Percentiles rank a stretch among this genome's conserved stretches.
These are phyloP conservation scores for Alca torda DNA, from an alignment of 2,797 vertebrate species.

Conservation along the genomic window DNA sequence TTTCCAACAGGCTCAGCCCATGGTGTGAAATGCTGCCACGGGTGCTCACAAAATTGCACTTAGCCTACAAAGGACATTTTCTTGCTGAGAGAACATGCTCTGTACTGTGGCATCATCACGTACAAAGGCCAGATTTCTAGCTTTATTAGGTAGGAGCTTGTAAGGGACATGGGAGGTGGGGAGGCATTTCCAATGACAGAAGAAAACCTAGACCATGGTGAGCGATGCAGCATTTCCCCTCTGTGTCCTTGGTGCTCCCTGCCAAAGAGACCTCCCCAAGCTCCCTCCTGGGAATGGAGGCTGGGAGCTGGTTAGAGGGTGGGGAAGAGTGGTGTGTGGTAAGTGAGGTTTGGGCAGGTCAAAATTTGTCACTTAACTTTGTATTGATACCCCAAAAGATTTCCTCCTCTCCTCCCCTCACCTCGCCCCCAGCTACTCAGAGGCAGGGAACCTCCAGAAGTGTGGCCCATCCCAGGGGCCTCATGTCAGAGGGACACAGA, in stretches of 20 bases:
- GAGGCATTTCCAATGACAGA: background rate
- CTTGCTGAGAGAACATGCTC: background rate
- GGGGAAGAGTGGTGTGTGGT: background rate
- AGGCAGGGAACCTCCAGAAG: background rate
- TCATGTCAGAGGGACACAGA: background rate
- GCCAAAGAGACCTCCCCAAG: background rate
- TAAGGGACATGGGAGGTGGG: background rate
- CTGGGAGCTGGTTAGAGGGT: background rate
- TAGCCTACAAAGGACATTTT: background rate
- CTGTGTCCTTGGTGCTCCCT: background rate
- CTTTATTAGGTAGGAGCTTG: background rate
- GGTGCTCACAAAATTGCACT: background rate
- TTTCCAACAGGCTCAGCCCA: background rate
- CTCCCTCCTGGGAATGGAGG: accelerated
- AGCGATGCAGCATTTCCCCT: background rate
- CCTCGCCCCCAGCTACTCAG: background rate
- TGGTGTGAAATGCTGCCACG: accelerated
- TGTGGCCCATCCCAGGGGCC: too few species aligned
- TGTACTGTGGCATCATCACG: background rate
- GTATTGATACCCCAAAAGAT: background rate
- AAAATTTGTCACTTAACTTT: background rate
- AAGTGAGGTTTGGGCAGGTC: background rate
- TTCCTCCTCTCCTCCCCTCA: background rate
- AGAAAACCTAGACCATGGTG: background rate
- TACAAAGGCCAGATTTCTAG: background rate